Evolutionary conservation across 2,797 vertebrate species (phyloP), one percentile per base, ranked within the genome.

Genomic region (Clamator glandarius): DNA sequence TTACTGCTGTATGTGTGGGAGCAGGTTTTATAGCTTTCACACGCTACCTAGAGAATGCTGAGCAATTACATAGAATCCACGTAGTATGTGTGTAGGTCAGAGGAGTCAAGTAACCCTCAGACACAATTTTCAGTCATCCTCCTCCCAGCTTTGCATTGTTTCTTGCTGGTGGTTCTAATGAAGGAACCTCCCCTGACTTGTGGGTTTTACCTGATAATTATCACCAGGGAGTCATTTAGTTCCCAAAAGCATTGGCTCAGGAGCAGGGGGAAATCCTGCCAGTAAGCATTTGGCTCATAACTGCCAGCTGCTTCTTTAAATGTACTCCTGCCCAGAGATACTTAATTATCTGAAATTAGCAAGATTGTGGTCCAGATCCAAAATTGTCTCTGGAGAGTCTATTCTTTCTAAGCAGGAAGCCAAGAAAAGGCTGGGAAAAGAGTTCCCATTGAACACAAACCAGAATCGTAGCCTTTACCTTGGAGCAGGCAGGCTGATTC

Each of bases 181-280:
- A 89, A 76, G 75, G 86, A 95, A 63, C 92, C 85, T 96, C 69
- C 91, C 72, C 52, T 63, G 52, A 59, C 87, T 93, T 80, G 48
- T 78, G 75, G 42, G 44, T 90, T 95, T 94, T 94, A 91, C 87
- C 55, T 95, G 87, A 69, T 93, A 75, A 77, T 78, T 94, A 92
- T 95, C 93, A 84, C 77, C 59, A 59, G 74, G 24, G 70, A 92
- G 87, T 89, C 33, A 90, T 96, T 95, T 80, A 84, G 61, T 89
- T 95, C 78, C 84, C 96, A 46, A 94, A 91, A 94, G 57, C 66
- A 58, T 68, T 96, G 74, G 87, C 92, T 94, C 76, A 73, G 92
- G 89, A 85, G 76, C 83, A 79, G 84, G 62, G 86, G 96, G 94
- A 96, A 97, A 96, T 96, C 94, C 94, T 97, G 90, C 94, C 92